These are phyloP conservation scores for Zophobas morio DNA, from an alignment of 1,140 invertebrate species.

Conservation along the genomic window DNA sequence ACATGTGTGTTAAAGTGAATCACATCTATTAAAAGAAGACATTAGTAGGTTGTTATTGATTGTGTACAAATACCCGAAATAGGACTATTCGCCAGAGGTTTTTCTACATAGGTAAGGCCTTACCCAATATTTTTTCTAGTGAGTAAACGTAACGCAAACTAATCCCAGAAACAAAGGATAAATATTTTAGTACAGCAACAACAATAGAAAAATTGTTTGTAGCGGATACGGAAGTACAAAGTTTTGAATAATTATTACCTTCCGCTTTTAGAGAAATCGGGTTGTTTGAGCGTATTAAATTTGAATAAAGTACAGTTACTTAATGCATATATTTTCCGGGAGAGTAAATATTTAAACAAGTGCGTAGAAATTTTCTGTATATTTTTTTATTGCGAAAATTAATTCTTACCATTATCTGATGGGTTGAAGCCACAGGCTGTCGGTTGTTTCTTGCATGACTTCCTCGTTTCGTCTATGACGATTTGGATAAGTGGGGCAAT, in stretches of 20 bases:
- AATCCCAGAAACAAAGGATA: neutral
- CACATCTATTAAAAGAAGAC: slow-evolving; percentile 11
- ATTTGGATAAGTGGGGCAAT: slow-evolving; percentile 76
- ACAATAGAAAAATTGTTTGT: slow-evolving; percentile 16
- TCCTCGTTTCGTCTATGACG: slow-evolving; percentile 76
- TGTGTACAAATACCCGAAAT: slow-evolving; percentile 15
- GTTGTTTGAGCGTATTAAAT: slow-evolving; percentile 20
- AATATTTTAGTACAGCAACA: too few relatives aligned
- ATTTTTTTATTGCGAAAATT: neutral
- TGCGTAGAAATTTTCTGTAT: slow-evolving; percentile 2
- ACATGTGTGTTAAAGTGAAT: slow-evolving; percentile 29
- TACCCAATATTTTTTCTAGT: neutral
- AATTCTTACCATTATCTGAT: slow-evolving; percentile 72
- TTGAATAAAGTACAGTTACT: slow-evolving; percentile 36
- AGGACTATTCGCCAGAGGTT: neutral
- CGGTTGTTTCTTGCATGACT: slow-evolving; percentile 75
- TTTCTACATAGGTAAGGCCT: neutral
- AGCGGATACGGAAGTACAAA: slow-evolving; percentile 36
- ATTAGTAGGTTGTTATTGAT: slow-evolving; percentile 9
- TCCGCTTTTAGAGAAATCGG: slow-evolving; percentile 29
- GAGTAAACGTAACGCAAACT: neutral
- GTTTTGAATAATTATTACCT: slow-evolving; percentile 35
- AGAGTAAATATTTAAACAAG: slow-evolving; percentile 4
- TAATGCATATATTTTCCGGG: slow-evolving; percentile 33
- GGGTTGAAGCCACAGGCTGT: slow-evolving; percentile 73